Evolutionary conservation across 2,113 vertebrate species (phyloP).

Genomic region (Nanorana parkeri): DNA sequence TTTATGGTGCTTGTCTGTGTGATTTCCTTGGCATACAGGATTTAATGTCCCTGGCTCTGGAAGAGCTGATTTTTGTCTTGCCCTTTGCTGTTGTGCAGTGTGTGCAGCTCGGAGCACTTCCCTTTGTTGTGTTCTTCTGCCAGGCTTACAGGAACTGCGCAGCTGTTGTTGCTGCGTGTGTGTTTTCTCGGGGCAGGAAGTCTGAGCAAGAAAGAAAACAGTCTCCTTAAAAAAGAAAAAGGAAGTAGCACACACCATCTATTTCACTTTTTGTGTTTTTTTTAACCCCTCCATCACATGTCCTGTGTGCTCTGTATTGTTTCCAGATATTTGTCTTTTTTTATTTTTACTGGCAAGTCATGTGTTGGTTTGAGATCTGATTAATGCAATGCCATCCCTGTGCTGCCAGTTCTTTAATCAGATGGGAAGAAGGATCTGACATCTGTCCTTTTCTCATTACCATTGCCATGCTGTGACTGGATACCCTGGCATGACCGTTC

Average conservation of each 20-base stretch:
- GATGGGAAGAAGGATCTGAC: too few species aligned
- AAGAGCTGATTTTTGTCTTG: neutral
- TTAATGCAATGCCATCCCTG: too few species aligned
- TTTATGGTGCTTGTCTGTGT: neutral
- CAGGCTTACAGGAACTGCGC: conserved; percentile 51
- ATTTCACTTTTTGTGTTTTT: conserved; percentile 37
- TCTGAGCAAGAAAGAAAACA: conserved; percentile 53
- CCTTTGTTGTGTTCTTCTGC: conserved; percentile 20
- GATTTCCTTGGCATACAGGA: too few species aligned
- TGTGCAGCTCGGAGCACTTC: conserved; percentile 38
- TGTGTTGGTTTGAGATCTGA: too few species aligned
- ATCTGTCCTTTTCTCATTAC: too few species aligned
- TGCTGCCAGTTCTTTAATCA: too few species aligned
- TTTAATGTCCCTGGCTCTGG: neutral
- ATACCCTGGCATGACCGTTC: too few species aligned
- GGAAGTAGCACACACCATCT: conserved; percentile 13
- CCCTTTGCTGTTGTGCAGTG: neutral
- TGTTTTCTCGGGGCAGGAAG: conserved; percentile 50
- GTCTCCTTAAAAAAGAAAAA: conserved; percentile 47
- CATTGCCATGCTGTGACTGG: too few species aligned
- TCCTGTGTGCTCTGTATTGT: neutral
- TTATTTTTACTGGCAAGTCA: too few species aligned
- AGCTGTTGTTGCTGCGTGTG: conserved; percentile 41
- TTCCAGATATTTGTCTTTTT: neutral
- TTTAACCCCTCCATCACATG: conserved; percentile 15